phyloP scores from a whole-genome alignment of 2,797 vertebrate genomes.

The Darevskia nairensis region DNA sequence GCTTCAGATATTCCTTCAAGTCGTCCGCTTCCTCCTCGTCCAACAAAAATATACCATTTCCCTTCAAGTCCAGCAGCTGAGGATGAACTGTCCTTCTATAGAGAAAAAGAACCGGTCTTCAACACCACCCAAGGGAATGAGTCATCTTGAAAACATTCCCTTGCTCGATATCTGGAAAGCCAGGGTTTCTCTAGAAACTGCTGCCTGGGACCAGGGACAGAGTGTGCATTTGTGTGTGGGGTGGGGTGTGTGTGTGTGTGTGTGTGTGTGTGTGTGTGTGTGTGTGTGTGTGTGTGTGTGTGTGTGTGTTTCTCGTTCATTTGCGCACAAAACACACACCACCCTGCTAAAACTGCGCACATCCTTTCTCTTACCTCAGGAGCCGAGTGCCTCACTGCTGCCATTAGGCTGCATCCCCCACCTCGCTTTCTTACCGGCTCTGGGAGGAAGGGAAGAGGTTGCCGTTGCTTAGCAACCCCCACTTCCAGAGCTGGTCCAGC shows the following conservation, averaged over 20 bases:
- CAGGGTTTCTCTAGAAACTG: background rate
- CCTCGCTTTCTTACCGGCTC: background rate
- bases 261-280: too few species aligned
- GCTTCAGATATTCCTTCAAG: background rate
- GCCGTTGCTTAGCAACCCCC: background rate
- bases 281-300: too few species aligned
- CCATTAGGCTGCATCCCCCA: background rate
- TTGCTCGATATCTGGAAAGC: background rate
- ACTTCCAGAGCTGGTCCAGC: too few species aligned
- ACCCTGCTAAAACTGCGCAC: background rate
- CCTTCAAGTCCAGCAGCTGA: background rate
- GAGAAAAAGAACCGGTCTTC: background rate
- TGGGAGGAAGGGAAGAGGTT: background rate
- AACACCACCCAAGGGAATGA: background rate
- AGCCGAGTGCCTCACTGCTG: background rate
- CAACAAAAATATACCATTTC: slow-evolving; percentile 25
- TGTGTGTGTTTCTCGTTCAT: too few species aligned
- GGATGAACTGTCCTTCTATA: slow-evolving; percentile 26
- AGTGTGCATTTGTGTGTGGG: too few species aligned
- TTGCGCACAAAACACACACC: too few species aligned
- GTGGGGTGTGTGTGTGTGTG: too few species aligned
- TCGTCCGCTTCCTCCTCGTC: background rate
- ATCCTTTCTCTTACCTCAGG: too few species aligned
- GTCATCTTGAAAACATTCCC: slow-evolving; percentile 11
- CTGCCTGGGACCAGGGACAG: background rate